Evolutionary conservation across 2,888 invertebrate species (phyloP).

Genomic region (Orchestes rusci): DNA sequence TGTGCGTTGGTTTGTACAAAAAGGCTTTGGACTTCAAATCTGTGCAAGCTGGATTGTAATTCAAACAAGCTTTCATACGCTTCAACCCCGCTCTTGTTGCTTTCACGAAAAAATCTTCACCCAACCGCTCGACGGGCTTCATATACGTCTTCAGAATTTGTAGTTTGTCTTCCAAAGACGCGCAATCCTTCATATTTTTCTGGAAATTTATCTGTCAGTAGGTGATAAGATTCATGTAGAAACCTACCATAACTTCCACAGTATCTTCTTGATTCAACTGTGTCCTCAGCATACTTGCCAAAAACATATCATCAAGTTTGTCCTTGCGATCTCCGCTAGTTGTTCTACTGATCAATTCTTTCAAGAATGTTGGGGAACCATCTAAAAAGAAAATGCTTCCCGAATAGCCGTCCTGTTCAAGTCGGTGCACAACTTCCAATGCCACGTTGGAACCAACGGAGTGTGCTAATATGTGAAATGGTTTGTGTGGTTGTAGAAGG

Average conservation of each 20-base stretch:
- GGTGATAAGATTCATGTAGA: no score
- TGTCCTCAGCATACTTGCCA: constrained; percentile 43
- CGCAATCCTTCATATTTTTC: constrained; percentile 3
- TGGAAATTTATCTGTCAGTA: no score
- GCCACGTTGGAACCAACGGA: constrained; percentile 78
- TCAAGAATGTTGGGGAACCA: constrained; percentile 62
- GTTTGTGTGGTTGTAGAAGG: constrained; percentile 34
- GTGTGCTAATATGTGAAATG: constrained; percentile 77
- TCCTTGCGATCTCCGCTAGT: no score
- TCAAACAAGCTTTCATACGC: constrained; percentile 21
- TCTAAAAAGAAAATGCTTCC: constrained; percentile 70
- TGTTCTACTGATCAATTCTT: constrained; percentile 44
- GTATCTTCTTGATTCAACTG: constrained; percentile 2
- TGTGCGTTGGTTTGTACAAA: constrained; percentile 27
- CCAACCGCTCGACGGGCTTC: no score
- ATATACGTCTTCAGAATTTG: not conserved
- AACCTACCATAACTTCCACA: no score
- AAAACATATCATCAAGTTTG: constrained; percentile 45
- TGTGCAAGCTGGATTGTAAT: constrained; percentile 25
- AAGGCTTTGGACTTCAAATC: constrained; percentile 27
- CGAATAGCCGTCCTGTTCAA: constrained; percentile 58
- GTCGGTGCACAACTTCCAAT: constrained; percentile 63
- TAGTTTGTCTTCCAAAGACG: constrained; percentile 9
- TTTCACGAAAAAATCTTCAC: not conserved
- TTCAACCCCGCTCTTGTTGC: not conserved